phyloP scores from a whole-genome alignment of 1,140 invertebrate genomes.

The Drosophila pseudoobscura region DNA sequence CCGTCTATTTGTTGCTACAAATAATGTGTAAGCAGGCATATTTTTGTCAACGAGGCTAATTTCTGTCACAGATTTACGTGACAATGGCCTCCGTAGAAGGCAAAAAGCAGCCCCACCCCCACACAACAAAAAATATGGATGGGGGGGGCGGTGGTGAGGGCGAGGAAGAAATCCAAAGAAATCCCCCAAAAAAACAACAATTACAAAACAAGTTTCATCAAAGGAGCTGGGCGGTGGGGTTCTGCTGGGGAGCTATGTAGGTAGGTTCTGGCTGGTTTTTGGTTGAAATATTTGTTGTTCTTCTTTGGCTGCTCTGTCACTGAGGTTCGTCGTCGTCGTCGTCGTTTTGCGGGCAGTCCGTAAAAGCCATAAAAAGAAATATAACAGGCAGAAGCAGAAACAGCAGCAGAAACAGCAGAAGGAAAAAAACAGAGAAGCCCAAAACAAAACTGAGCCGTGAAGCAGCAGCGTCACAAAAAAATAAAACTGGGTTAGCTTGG shows the following conservation, averaged over 20 bases:
- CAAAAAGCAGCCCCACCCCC: constrained; percentile 18
- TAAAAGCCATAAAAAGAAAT: constrained; percentile 74
- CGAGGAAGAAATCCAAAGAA: constrained; percentile 27
- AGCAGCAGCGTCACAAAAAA: constrained; percentile 39
- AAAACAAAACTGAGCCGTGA: constrained; percentile 59
- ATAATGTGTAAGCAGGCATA: constrained; percentile 82
- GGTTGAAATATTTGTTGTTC: constrained; percentile 33
- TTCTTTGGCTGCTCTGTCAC: constrained; percentile 19
- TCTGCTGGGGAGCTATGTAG: background rate
- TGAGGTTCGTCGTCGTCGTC: constrained; percentile 38
- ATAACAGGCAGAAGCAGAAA: constrained; percentile 44
- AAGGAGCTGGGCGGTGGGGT: constrained; percentile 13
- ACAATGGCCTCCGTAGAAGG: constrained; percentile 60
- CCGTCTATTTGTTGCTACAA: constrained; percentile 74
- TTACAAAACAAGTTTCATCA: constrained; percentile 73
- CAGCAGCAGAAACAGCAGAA: constrained; percentile 1
- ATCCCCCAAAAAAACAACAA: constrained; percentile 69
- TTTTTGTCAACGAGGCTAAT: constrained; percentile 80
- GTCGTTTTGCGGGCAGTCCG: constrained; percentile 70
- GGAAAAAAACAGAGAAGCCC: constrained; percentile 23
- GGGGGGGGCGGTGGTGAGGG: background rate
- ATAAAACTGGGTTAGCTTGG: constrained; percentile 63
- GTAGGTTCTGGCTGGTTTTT: constrained; percentile 8
- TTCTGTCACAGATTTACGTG: constrained; percentile 79
- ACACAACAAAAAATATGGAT: background rate